Percentiles rank a stretch among this genome's conserved stretches.
Evolutionary conservation across 2,113 vertebrate species (phyloP).

Genomic region (Pelecanus crispus): DNA sequence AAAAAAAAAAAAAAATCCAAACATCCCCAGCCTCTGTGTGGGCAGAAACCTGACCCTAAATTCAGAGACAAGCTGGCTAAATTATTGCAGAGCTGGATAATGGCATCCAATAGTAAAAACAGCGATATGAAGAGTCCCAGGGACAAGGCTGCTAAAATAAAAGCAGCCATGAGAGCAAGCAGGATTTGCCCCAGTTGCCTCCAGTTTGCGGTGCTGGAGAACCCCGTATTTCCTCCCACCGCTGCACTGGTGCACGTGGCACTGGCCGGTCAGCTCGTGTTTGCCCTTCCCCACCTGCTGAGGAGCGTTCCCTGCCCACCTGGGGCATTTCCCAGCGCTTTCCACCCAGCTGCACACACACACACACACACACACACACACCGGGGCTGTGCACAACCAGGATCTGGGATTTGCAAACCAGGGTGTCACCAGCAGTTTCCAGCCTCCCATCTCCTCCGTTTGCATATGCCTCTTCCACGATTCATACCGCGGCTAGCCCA

Average conservation of each 20-base stretch:
- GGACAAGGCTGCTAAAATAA: neutral
- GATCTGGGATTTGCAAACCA: neutral
- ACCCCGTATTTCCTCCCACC: neutral
- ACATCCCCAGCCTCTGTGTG: neutral
- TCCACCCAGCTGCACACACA: neutral
- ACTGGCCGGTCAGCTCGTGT: neutral
- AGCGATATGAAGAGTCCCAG: neutral
- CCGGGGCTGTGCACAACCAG: neutral
- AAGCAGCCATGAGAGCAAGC: neutral
- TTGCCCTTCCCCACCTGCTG: neutral
- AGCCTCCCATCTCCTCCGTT: neutral
- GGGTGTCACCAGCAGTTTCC: neutral
- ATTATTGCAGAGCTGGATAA: neutral
- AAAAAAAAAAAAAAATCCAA: neutral
- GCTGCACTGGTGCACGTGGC: neutral
- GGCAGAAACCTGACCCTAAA: neutral
- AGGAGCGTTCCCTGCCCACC: neutral
- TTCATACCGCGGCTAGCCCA: neutral
- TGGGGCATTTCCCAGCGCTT: neutral
- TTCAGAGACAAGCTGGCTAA: neutral
- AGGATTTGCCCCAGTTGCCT: neutral
- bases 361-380: rapidly evolving
- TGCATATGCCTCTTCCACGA: neutral
- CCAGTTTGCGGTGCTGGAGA: neutral
- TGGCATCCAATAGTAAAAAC: neutral